Base-by-base conservation (phyloP, 2,797 vertebrate genomes). In the Nannoperca australis region DNA sequence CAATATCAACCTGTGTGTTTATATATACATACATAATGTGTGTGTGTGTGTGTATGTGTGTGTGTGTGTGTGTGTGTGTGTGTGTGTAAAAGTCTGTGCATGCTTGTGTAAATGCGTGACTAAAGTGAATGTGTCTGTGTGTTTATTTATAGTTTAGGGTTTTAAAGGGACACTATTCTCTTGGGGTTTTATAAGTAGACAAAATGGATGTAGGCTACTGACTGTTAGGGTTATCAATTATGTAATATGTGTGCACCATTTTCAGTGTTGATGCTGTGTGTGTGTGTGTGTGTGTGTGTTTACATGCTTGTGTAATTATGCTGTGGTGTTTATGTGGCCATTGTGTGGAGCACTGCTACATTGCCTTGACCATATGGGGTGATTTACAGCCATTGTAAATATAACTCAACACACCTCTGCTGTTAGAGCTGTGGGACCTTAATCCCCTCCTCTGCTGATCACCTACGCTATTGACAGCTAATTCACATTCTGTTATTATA, bases 231-330 rank as follows among this genome's bases (percentile, higher is more conserved):
- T 61, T 83, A 89, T 90, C 82, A 93, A 92, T 94, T 94, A 94
- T 94, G 91, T 94, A 94, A 94, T 90, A 79, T 76, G 80, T 81
- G 85, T 91, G 85, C 89, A 92, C 82, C 85, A 84, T 90, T 89
- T 91, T 70, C 74, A 70, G 56, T 82, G 82, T 74, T 83, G 79
- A 79, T 82, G 78, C 71, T 70, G 64, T 81, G 85, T 87, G 32
- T 44, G 55, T 67, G 64, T 59, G 36, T 49, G 63, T 20, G 27
- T 32, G 60, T 10, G 58, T 49, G 65, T 82, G 85, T 87, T 81
- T 83, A 62, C 55, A 47, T 72, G 86, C 73, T 60, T 65, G 70
- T 90, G 82, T 83, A 67, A 82, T 85, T 84, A 71, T 67, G 71
- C 83, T 73, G 83, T 44, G 85, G 81, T 89, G 88, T 88, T 85